Conservation (phyloP, 2,888 invertebrate species). For the Chymomyza procnemis region DNA sequence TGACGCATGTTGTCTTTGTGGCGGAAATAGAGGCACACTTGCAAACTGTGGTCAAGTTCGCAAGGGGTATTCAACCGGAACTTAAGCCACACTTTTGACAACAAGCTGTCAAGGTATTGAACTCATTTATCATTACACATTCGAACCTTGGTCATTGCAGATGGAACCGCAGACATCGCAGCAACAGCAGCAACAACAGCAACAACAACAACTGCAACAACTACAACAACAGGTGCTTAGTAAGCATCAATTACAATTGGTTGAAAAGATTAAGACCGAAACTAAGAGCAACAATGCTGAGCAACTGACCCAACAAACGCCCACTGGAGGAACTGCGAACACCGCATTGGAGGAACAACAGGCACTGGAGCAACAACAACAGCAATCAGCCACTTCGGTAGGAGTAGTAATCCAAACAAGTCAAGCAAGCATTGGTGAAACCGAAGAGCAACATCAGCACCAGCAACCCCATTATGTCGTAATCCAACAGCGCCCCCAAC, state of each 20-base stretch:
- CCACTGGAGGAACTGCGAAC: conserved; percentile 15
- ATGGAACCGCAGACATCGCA: conserved; percentile 76
- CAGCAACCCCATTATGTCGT: conserved; percentile 40
- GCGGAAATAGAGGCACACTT: conserved; percentile 60
- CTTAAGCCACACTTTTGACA: conserved; percentile 71
- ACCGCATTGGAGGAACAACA: conserved; percentile 54
- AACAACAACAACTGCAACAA: conserved; percentile 49
- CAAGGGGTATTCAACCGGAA: conserved; percentile 65
- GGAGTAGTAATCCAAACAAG: conserved; percentile 61
- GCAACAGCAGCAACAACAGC: conserved; percentile 64
- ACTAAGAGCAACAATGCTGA: conserved; percentile 57
- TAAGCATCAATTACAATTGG: conserved; percentile 66
- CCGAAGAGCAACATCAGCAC: conserved; percentile 54
- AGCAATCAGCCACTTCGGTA: conserved; percentile 48
- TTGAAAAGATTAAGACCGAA: conserved; percentile 72
- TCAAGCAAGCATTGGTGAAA: conserved; percentile 37
- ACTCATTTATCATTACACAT: conserved; percentile 58
- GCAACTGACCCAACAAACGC: conserved; percentile 40
- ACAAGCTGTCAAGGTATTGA: conserved; percentile 25
- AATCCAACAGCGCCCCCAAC: conserved; percentile 65
- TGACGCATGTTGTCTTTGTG: conserved; percentile 48
- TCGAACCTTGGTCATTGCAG: conserved; percentile 69
- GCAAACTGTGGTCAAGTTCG: conserved; percentile 47
- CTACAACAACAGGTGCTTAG: conserved; percentile 59
- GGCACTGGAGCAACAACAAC: conserved; percentile 57